Percentiles rank a stretch among this genome's conserved stretches.
These are phyloP conservation scores for Cryptotis parvus DNA, from an alignment of 2,113 vertebrate genomes.

Conservation along the genomic window DNA sequence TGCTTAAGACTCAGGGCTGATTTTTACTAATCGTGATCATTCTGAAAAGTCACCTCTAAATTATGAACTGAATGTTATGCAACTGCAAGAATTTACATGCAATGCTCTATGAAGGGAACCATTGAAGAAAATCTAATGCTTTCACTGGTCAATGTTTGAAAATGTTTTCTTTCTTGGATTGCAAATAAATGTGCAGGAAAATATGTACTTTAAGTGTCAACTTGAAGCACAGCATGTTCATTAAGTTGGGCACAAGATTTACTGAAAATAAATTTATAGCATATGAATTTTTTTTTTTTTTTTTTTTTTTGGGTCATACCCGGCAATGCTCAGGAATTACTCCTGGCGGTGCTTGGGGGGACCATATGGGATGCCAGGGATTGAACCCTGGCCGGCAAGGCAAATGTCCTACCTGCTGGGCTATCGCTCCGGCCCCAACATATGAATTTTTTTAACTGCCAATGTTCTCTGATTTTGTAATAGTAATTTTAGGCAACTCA, in stretches of 20 bases:
- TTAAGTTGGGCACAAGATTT: neutral
- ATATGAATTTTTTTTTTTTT: too few species aligned
- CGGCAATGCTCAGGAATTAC: too few species aligned
- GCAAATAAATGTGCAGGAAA: neutral
- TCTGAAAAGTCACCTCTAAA: slow-evolving; percentile 14
- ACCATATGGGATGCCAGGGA: too few species aligned
- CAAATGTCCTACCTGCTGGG: too few species aligned
- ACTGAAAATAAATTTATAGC: slow-evolving; percentile 22
- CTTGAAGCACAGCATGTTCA: slow-evolving; percentile 1
- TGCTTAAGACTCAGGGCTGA: slow-evolving; percentile 28
- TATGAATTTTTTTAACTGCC: neutral
- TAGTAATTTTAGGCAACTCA: slow-evolving; percentile 28
- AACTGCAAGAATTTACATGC: slow-evolving; percentile 20
- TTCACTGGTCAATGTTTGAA: slow-evolving; percentile 6
- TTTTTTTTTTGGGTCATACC: too few species aligned
- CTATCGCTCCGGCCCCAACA: too few species aligned
- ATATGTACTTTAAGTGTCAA: neutral
- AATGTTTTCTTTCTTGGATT: slow-evolving; percentile 16
- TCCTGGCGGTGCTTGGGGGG: too few species aligned
- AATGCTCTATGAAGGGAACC: slow-evolving; percentile 30
- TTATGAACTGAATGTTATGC: neutral
- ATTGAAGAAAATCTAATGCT: slow-evolving; percentile 17
- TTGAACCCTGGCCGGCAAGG: too few species aligned
- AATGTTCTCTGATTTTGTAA: neutral
- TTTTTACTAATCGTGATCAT: slow-evolving; percentile 12